These are phyloP conservation scores for Steinernema carpocapsae DNA, from an alignment of 2,888 invertebrate genomes.

Conservation along the genomic window DNA sequence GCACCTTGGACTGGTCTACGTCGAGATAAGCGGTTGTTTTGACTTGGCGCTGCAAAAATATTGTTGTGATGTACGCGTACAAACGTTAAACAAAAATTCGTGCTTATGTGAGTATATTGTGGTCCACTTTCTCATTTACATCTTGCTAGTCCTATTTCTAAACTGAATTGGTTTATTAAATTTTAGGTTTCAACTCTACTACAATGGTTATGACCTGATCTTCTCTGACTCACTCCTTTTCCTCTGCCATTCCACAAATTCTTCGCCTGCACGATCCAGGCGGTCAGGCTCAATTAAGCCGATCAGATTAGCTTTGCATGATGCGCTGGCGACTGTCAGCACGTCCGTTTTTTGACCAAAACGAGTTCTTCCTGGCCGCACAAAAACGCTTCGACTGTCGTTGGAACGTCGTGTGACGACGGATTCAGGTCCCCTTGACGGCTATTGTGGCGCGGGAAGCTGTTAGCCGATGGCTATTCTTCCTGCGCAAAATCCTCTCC, in stretches of 20 bases:
- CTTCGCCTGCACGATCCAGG: neutral
- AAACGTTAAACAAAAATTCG: too few relatives aligned
- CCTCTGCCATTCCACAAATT: neutral
- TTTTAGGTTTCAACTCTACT: too few relatives aligned
- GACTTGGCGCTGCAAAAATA: too few relatives aligned
- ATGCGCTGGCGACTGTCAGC: neutral
- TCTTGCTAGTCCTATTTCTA: too few relatives aligned
- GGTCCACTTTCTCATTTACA: too few relatives aligned
- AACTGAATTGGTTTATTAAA: too few relatives aligned
- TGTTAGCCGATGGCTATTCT: constrained; percentile 26
- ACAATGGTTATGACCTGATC: too few relatives aligned
- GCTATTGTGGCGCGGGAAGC: neutral
- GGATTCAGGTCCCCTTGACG: neutral
- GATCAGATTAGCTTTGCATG: constrained; percentile 9
- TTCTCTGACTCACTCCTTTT: too few relatives aligned
- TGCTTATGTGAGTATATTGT: too few relatives aligned
- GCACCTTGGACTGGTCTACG: too few relatives aligned
- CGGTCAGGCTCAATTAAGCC: constrained; percentile 27
- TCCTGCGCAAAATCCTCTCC: neutral
- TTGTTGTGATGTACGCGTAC: too few relatives aligned
- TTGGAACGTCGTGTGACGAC: neutral
- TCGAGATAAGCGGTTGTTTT: too few relatives aligned
- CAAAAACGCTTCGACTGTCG: neutral
- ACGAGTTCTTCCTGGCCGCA: constrained; percentile 16
- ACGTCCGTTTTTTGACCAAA: constrained; percentile 3